phyloP scores from a whole-genome alignment of 64 coral and sea anemone species.

The Stylophora pistillata region DNA sequence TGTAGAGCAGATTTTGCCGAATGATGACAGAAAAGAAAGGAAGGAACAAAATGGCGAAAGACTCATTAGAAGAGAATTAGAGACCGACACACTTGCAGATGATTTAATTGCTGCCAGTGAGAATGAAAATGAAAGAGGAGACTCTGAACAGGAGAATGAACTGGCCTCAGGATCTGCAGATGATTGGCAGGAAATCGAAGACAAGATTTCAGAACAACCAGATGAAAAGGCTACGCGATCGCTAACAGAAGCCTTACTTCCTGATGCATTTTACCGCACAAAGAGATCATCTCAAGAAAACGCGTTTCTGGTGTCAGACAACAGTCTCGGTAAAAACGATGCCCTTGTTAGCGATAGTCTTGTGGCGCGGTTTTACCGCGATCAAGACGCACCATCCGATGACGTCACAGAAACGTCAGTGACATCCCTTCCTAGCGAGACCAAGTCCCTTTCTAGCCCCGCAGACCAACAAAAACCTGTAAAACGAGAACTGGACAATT shows the following conservation, averaged over 20 bases:
- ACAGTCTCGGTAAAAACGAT: conserved; percentile 14
- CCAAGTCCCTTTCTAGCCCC: neutral
- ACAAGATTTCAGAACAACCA: neutral
- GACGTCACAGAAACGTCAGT: neutral
- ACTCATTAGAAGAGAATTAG: neutral
- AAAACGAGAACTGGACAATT: conserved; percentile 1
- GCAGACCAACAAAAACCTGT: conserved; percentile 14
- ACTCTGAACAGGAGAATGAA: neutral
- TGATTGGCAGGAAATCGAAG: neutral
- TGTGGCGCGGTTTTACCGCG: conserved; percentile 86
- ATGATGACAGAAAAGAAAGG: neutral
- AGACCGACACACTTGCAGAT: neutral
- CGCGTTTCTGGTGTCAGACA: neutral
- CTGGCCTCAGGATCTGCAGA: neutral
- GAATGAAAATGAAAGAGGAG: neutral
- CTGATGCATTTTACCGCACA: neutral
- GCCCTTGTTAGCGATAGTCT: conserved; percentile 33
- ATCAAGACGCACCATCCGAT: conserved; percentile 61
- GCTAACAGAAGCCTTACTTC: conserved; percentile 11
- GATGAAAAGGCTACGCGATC: neutral
- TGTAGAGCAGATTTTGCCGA: neutral
- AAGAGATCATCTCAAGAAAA: conserved; percentile 35
- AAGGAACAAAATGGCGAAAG: neutral
- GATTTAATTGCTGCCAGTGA: conserved; percentile 32
- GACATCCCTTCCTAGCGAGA: conserved; percentile 71